A percentile compares a stretch with the other conserved stretches of the same genome.
These are phyloP conservation scores for Hymenochirus boettgeri DNA, from an alignment of 2,113 vertebrate genomes.

Conservation along the genomic window DNA sequence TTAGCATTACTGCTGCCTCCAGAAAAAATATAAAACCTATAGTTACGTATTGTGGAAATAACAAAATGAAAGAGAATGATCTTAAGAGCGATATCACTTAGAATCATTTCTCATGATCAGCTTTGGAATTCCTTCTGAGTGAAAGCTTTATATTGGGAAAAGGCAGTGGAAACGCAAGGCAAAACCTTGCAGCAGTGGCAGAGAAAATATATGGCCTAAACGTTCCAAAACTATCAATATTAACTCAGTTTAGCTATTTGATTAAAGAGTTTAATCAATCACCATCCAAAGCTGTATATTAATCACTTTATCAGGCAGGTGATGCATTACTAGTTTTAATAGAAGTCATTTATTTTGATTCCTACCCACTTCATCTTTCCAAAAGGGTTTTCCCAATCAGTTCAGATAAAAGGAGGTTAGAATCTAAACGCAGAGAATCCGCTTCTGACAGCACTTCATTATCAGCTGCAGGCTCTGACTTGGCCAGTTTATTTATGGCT, in stretches of 20 bases:
- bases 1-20: no score
- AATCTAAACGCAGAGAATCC: constrained; percentile 62
- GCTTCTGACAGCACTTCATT: constrained; percentile 74
- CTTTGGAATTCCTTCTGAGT: constrained; percentile 5
- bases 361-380: constrained; percentile 95
- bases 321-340: constrained; percentile 99
- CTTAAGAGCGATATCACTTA: neutral
- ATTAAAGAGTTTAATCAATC: constrained; percentile 99
- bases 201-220: constrained; percentile 69
- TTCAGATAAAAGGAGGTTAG: constrained; percentile 80
- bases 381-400: constrained; percentile 86
- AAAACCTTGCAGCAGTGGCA: constrained; percentile 60
- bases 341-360: constrained; percentile 99
- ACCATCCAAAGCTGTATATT: constrained; percentile 94
- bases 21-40: no score
- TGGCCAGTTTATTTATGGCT: constrained; percentile 88
- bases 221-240: constrained; percentile 82
- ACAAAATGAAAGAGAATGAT: no score
- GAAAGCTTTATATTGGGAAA: constrained; percentile 12
- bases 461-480: constrained; percentile 77
- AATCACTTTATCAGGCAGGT: constrained; percentile 99
- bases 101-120: constrained; percentile 3
- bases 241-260: constrained; percentile 89
- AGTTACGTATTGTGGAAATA: no score
- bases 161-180: constrained; percentile 63